phyloP scores from a whole-genome alignment of 1,140 invertebrate species.

The Drosophila albomicans region DNA sequence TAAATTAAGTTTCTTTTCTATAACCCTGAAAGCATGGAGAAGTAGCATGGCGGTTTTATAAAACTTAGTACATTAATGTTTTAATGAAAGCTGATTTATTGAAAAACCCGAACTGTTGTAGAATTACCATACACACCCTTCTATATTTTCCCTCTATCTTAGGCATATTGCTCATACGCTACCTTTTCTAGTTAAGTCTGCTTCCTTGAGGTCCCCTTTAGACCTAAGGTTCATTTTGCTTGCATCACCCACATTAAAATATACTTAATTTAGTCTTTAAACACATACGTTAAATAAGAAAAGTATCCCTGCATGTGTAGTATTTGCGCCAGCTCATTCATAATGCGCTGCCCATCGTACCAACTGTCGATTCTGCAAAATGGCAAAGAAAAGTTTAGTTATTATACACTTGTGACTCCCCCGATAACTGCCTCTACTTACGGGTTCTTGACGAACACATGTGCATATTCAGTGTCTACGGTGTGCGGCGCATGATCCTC shows the following conservation, averaged over 20 bases:
- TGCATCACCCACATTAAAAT: not conserved
- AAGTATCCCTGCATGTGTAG: slow-evolving; percentile 85
- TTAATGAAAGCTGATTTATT: no score
- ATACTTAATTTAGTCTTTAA: not conserved
- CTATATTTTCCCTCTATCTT: no score
- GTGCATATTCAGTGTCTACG: slow-evolving; percentile 84
- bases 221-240: no score
- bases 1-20: no score
- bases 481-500: slow-evolving; percentile 84
- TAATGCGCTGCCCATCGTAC: slow-evolving; percentile 83
- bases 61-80: no score
- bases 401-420: not conserved
- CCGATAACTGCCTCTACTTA: slow-evolving; percentile 44
- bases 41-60: no score
- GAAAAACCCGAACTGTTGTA: no score
- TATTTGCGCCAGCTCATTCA: slow-evolving; percentile 83
- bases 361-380: slow-evolving; percentile 80
- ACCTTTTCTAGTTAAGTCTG: no score
- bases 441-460: slow-evolving; percentile 85
- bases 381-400: not conserved
- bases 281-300: slow-evolving; percentile 83
- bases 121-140: no score
- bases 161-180: no score
- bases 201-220: not conserved
- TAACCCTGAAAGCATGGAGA: no score